These are phyloP conservation scores for Sipha flava DNA, from an alignment of 1,140 invertebrate genomes.

Conservation along the genomic window DNA sequence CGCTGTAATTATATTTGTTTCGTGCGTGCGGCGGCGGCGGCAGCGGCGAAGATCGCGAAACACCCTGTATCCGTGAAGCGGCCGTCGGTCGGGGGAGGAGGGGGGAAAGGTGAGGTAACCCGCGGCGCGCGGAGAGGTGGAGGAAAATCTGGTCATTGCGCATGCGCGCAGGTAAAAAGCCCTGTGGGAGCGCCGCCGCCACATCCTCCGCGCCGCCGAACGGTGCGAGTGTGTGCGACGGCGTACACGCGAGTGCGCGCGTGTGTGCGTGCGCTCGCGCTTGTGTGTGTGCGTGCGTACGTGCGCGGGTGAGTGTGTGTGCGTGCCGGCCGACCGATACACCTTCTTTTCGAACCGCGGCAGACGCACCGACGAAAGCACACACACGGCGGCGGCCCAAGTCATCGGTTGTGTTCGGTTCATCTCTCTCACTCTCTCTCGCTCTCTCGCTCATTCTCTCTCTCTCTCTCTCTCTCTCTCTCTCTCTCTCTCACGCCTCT, in stretches of 20 bases:
- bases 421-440: not conserved
- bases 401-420: constrained; percentile 26
- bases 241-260: not conserved
- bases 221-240: not conserved
- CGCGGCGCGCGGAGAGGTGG: not conserved
- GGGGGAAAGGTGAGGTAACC: not conserved
- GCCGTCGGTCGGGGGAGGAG: not conserved
- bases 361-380: constrained; percentile 24
- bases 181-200: constrained; percentile 31
- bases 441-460: not conserved
- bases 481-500: not conserved
- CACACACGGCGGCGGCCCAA: constrained; percentile 16
- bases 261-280: not conserved
- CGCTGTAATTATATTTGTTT: no score
- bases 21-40: no score
- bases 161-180: constrained; percentile 20
- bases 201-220: not conserved
- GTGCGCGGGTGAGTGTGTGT: not conserved
- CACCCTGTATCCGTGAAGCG: not conserved
- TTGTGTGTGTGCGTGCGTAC: not conserved
- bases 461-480: not conserved
- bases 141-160: constrained; percentile 16
- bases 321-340: constrained; percentile 1
- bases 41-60: not conserved
- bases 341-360: constrained; percentile 21